phyloP scores from a whole-genome alignment of 2,113 vertebrate genomes.

The Psettodes erumei region DNA sequence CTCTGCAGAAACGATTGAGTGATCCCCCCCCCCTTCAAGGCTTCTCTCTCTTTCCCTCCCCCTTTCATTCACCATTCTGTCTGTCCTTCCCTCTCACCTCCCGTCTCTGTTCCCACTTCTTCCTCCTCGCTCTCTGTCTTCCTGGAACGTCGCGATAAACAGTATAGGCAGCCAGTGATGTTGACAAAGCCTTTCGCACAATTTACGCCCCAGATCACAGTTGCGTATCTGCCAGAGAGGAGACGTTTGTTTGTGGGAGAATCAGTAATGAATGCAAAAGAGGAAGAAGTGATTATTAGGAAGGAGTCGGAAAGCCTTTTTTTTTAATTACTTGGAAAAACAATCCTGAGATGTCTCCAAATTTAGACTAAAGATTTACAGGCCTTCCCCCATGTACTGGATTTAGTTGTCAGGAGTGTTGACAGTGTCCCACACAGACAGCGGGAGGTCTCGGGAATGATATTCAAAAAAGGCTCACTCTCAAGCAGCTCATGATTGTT shows the following conservation, averaged over 20 bases:
- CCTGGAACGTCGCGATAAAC: constrained; percentile 60
- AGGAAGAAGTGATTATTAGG: constrained; percentile 34
- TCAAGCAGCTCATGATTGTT: constrained; percentile 15
- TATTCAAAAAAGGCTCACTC: constrained; percentile 31
- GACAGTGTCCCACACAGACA: constrained; percentile 52
- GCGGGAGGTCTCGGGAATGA: constrained; percentile 35
- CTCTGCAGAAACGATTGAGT: constrained; percentile 59
- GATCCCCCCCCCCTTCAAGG: constrained; percentile 37
- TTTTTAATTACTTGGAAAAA: constrained; percentile 20
- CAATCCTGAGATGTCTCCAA: constrained; percentile 28
- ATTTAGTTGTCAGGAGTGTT: constrained; percentile 51
- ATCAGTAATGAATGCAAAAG: constrained; percentile 42
- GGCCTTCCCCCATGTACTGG: constrained; percentile 21
- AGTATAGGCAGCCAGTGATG: constrained; percentile 63
- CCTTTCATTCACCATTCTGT: constrained; percentile 24
- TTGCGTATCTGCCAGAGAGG: constrained; percentile 62
- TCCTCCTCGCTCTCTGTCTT: constrained; percentile 33
- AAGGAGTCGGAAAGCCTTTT: constrained; percentile 10
- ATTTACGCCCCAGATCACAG: constrained; percentile 66
- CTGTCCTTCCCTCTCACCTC: constrained; percentile 41
- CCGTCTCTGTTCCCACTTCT: constrained; percentile 36
- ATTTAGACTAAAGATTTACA: constrained; percentile 44
- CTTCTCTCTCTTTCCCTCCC: not conserved
- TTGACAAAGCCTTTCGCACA: constrained; percentile 63
- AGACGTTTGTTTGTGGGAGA: constrained; percentile 59